phyloP scores from a whole-genome alignment of 2,888 invertebrate genomes.

The Mylabris sibirica region DNA sequence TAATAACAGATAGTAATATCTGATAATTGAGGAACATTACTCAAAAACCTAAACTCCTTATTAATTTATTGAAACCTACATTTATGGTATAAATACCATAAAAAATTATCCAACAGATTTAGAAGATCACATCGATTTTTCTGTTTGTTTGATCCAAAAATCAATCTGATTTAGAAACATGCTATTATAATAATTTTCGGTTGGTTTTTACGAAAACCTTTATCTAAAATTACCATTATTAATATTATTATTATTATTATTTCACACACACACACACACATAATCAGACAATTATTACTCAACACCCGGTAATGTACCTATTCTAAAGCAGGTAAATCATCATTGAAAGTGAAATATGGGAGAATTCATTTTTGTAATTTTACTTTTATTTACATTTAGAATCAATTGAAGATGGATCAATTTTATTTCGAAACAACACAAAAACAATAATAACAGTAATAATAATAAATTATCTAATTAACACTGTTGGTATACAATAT shows the following conservation, averaged over 20 bases:
- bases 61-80: too few relatives aligned
- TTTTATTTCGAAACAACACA: neutral
- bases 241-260: neutral
- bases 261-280: neutral
- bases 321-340: slow-evolving; percentile 1
- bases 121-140: too few relatives aligned
- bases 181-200: neutral
- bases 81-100: too few relatives aligned
- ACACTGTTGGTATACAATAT: neutral
- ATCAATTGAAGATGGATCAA: neutral
- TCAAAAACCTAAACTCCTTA: too few relatives aligned
- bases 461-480: slow-evolving; percentile 2
- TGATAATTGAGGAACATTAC: too few relatives aligned
- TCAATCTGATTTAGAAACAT: neutral
- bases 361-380: neutral
- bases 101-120: too few relatives aligned
- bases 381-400: neutral
- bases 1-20: neutral
- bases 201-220: neutral
- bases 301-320: slow-evolving; percentile 7
- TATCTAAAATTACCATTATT: neutral
- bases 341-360: slow-evolving; percentile 3
- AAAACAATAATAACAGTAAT: neutral
- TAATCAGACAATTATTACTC: neutral
- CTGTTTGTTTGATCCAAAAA: neutral